Base-by-base conservation (phyloP, 2,113 vertebrate species). In the Phylloscopus trochiloides region DNA sequence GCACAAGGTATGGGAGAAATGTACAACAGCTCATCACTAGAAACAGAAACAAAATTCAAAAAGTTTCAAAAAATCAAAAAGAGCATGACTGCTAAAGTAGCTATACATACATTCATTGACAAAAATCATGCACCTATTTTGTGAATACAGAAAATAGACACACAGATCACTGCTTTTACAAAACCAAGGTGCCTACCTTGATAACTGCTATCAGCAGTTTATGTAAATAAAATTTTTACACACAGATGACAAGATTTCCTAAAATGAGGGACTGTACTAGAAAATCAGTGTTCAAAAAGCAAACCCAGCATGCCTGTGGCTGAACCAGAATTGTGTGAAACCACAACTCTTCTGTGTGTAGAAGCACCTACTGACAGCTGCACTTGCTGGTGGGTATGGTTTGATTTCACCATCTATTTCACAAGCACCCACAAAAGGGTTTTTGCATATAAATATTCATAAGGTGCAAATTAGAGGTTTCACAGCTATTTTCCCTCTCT, bases 401-500 rank as follows among this genome's bases (percentile, higher is more conserved):
- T 42, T 42, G 15, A 86, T 83, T 90, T 66, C 67, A 77, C 29
- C 32, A 80, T 7, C 70, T 79, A 31, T 43, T 84, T 62, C 82
- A 92, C 62, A 80, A 92, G 86, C 38, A 68, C 18, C 26, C 51
- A 70, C 58, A 36, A n/a, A 92, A 86, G 24, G 15, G 22, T 55
- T 67, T 91, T 72, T 22, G 11, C n/a, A 48, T 29, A 48, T 85
- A 85, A 90, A 94, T 90, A 94, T 68, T 87, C 52, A 29, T 78
- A 75, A 94, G 72, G 86, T 86, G 86, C 26, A 92, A 96, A 95
- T 96, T 93, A 92, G 55, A 59, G 42, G 83, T 92, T 97, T 95
- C 88, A 88, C 88, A 92, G 75, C 63, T 92, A 80, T 82, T 59
- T 79, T 51, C 29, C 24, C 45, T 86, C 66, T 59, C 52, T 57